Evolutionary conservation across 2,888 invertebrate genomes (phyloP).

Genomic region (Eristalinus sepulchralis): DNA sequence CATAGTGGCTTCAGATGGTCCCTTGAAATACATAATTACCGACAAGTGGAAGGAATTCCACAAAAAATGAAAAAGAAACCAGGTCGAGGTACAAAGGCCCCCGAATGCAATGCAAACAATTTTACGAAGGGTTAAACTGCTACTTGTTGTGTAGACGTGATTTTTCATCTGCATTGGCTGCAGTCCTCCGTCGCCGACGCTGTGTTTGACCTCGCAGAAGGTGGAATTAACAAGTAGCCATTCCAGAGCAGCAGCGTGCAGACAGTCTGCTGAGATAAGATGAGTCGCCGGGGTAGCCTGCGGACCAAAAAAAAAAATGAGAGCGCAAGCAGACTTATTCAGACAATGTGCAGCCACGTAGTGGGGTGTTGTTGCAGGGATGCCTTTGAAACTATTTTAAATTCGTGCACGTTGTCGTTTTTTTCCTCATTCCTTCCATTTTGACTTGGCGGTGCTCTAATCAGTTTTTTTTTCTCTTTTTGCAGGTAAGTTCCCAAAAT

Average conservation of each 20-base stretch:
- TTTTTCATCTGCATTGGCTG: constrained; percentile 13
- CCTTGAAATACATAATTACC: constrained; percentile 21
- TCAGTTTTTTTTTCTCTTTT: constrained; percentile 15
- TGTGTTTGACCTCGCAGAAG: constrained; percentile 13
- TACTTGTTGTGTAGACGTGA: constrained; percentile 33
- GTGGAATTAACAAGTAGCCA: constrained; percentile 36
- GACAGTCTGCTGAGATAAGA: neutral
- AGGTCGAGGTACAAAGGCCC: neutral
- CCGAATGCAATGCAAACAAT: constrained; percentile 6
- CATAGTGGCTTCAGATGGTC: neutral
- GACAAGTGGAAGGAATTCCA: constrained; percentile 5
- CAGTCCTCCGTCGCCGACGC: neutral
- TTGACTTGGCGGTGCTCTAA: neutral
- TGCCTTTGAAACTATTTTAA: neutral
- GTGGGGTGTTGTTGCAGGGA: neutral
- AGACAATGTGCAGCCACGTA: neutral
- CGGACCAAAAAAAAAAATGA: neutral
- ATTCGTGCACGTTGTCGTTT: neutral
- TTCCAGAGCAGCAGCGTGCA: neutral
- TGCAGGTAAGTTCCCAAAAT: constrained; percentile 61
- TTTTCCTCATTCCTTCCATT: neutral
- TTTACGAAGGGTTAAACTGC: constrained; percentile 15
- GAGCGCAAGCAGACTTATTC: neutral
- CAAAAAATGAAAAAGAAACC: neutral
- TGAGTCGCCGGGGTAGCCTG: neutral